Base-by-base conservation (phyloP, 2,888 invertebrate species). In the Incurvaria masculella region DNA sequence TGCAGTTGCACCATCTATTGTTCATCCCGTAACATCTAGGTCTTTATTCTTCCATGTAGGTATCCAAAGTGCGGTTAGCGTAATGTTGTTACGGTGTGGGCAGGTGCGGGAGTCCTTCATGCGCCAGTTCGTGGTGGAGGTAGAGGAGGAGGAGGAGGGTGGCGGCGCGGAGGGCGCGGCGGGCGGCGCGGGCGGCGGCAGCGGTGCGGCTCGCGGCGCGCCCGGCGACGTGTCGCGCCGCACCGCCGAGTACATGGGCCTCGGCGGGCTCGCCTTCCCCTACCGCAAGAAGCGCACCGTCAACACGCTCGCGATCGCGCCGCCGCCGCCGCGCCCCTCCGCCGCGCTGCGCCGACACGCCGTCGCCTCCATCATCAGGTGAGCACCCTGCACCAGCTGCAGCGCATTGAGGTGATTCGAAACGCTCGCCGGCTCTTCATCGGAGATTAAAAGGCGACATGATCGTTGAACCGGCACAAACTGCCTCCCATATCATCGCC, bases 41-140 rank as follows among this genome's bases (percentile, higher is more conserved):
- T 17, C 39, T 39, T 39, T 39, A 39, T n/a, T n/a, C n/a, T n/a
- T n/a, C n/a, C n/a, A n/a, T n/a, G n/a, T n/a, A n/a, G n/a, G n/a
- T n/a, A n/a, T n/a, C n/a, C 39, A 16, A 16, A 16, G 17, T 16
- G 16, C 16, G 27, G 16, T 17, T 39, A 14, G 39, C 4, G n/a
- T 16, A 8, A n/a, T 5, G n/a, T 6, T 18, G 18, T 39, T 11
- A 17, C 6, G 6, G 27, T 41, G 45, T 45, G 59, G 56, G 47
- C 53, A 89, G 86, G 91, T 96, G 2, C 85, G 99, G 39, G 99
- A 99, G 68, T 98, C 97, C 57, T 99, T 99, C 69, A 97, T 99
- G 92, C 85, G 97, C 6, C 97, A 97, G 68, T 99, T 99, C 69
- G 92, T 96, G 1, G 89, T 88, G 58, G 94, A 94, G 63, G 86